phyloP scores from a whole-genome alignment of 2,113 vertebrate species.

The Saguinus midas region DNA sequence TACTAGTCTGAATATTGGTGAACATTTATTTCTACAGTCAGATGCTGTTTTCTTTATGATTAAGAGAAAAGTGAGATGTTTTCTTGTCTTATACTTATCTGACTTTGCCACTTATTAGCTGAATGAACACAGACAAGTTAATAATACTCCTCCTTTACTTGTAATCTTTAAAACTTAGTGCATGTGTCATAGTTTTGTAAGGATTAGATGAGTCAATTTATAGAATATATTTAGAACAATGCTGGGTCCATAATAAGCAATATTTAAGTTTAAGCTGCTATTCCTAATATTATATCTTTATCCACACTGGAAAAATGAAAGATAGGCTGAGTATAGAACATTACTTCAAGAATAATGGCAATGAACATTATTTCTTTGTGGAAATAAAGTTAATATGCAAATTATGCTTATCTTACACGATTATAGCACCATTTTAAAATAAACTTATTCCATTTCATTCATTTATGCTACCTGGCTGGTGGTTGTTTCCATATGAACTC shows the following conservation, averaged over 20 bases:
- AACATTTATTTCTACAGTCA: background rate
- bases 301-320: constrained; percentile 20
- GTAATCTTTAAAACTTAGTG: constrained; percentile 12
- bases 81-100: background rate
- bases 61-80: background rate
- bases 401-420: background rate
- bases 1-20: background rate
- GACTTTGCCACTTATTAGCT: background rate
- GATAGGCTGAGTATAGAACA: background rate
- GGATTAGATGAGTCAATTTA: constrained; percentile 7
- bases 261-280: constrained; percentile 17
- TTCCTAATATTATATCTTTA: background rate
- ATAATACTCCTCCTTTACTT: background rate
- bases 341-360: background rate
- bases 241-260: background rate
- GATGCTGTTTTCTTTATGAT: background rate
- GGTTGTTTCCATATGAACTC: background rate
- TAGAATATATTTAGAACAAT: background rate
- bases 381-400: background rate
- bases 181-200: background rate
- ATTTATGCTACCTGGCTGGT: background rate
- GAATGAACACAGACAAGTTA: background rate
- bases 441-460: background rate
- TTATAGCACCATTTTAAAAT: background rate
- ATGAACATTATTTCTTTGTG: constrained; percentile 4